Conservation (phyloP, 2,888 invertebrate species). For the Volucella zonaria region DNA sequence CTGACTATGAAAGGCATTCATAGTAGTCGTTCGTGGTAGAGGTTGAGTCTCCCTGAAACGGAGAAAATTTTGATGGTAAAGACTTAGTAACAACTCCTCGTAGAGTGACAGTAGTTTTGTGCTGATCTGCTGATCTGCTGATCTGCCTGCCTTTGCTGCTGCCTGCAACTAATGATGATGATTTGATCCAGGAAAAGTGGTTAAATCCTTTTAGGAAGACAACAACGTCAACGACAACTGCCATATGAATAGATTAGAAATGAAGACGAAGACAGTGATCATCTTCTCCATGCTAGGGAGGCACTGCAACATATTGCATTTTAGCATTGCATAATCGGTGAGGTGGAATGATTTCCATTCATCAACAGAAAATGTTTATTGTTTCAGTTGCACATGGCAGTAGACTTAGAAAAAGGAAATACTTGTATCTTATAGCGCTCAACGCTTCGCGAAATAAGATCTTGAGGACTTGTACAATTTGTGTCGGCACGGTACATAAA, state of each 20-base stretch:
- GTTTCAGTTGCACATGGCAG: slow-evolving; percentile 63
- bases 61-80: slow-evolving; percentile 59
- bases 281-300: slow-evolving; percentile 32
- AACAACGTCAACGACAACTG: slow-evolving; percentile 42
- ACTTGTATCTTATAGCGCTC: slow-evolving; percentile 59
- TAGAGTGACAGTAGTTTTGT: slow-evolving; percentile 64
- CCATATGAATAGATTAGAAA: slow-evolving; percentile 67
- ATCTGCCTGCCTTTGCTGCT: slow-evolving; percentile 15
- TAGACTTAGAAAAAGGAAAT: slow-evolving; percentile 38
- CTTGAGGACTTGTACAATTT: slow-evolving; percentile 58
- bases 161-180: slow-evolving; percentile 49
- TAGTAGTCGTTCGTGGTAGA: slow-evolving; percentile 7
- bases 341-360: slow-evolving; percentile 67
- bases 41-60: slow-evolving; percentile 61
- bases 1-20: slow-evolving; percentile 14
- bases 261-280: slow-evolving; percentile 58
- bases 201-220: slow-evolving; percentile 63
- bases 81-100: slow-evolving; percentile 63
- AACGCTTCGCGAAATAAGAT: slow-evolving; percentile 61
- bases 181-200: slow-evolving; percentile 69
- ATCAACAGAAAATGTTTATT: slow-evolving; percentile 69
- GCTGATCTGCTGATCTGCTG: slow-evolving; percentile 49
- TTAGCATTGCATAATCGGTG: slow-evolving; percentile 58
- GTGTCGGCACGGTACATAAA: slow-evolving; percentile 66
- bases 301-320: not conserved